phyloP scores from a whole-genome alignment of 2,113 vertebrate genomes.

The Thamnophis sirtalis region DNA sequence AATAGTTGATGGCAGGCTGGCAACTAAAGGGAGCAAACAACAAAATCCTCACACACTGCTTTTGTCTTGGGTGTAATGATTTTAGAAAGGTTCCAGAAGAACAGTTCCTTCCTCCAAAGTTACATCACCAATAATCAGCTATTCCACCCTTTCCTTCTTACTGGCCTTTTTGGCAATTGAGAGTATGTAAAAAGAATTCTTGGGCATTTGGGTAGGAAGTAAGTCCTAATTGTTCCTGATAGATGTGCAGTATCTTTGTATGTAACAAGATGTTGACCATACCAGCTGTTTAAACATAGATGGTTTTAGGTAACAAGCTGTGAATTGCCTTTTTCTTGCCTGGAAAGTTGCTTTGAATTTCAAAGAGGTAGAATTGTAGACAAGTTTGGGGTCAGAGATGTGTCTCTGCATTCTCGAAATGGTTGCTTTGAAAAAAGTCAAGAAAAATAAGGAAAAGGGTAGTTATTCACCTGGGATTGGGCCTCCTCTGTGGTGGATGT shows the following conservation, averaged over 20 bases:
- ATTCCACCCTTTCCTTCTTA: not conserved
- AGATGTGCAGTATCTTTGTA: not conserved
- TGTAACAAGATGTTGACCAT: not conserved
- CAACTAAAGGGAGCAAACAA: not conserved
- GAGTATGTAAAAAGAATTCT: not conserved
- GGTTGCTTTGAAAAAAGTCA: not conserved
- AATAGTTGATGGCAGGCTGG: not conserved
- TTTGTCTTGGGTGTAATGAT: not conserved
- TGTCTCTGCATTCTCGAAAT: not conserved
- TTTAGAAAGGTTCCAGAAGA: not conserved
- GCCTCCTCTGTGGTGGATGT: not conserved
- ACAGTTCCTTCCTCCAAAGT: not conserved
- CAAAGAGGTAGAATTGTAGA: not conserved
- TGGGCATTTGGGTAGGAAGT: not conserved
- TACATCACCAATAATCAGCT: not conserved
- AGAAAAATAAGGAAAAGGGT: not conserved
- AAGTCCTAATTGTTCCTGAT: not conserved
- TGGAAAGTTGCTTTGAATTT: not conserved
- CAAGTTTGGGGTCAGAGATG: not conserved
- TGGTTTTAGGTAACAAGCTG: not conserved
- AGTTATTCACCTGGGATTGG: not conserved
- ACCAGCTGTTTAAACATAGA: not conserved
- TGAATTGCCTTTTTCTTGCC: not conserved
- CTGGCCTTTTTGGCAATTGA: not conserved
- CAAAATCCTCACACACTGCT: not conserved